Percentiles rank a stretch among this genome's conserved stretches.
These are phyloP conservation scores for Nymphalis c-album DNA, from an alignment of 2,888 invertebrate genomes.

Conservation along the genomic window DNA sequence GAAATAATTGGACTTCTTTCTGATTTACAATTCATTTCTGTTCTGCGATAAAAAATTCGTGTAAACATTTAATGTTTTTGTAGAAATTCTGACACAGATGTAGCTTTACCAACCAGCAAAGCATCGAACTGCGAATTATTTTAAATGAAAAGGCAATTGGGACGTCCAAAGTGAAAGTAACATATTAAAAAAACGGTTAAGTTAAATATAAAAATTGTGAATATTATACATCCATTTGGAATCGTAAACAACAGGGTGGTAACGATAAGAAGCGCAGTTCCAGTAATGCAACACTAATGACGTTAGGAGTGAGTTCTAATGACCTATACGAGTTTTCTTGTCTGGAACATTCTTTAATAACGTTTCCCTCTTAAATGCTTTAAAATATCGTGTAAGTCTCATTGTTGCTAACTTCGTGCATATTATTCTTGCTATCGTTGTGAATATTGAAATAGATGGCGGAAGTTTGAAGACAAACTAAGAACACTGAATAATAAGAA, in stretches of 20 bases:
- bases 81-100: not conserved
- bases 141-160: constrained; percentile 5
- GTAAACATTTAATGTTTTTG: not conserved
- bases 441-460: constrained; percentile 71
- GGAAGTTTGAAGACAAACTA: constrained; percentile 62
- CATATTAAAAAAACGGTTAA: not conserved
- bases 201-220: constrained; percentile 1
- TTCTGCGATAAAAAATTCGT: not conserved
- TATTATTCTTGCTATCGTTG: constrained; percentile 54
- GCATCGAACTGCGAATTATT: constrained; percentile 1
- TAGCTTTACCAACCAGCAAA: not conserved
- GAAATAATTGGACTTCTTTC: not conserved
- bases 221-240: constrained; percentile 28
- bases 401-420: constrained; percentile 54
- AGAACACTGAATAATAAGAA: constrained; percentile 67
- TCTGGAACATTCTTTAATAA: constrained; percentile 27
- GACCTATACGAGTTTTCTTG: constrained; percentile 32
- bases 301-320: constrained; percentile 35
- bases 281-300: constrained; percentile 36
- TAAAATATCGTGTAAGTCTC: constrained; percentile 33
- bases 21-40: not conserved
- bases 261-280: constrained; percentile 35
- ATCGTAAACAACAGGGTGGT: constrained; percentile 26
- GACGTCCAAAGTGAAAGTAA: not conserved
- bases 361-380: constrained; percentile 24